A percentile compares a stretch with the other conserved stretches of the same genome.
phyloP scores from a whole-genome alignment of 2,797 vertebrate genomes.

The Poecilia picta region DNA sequence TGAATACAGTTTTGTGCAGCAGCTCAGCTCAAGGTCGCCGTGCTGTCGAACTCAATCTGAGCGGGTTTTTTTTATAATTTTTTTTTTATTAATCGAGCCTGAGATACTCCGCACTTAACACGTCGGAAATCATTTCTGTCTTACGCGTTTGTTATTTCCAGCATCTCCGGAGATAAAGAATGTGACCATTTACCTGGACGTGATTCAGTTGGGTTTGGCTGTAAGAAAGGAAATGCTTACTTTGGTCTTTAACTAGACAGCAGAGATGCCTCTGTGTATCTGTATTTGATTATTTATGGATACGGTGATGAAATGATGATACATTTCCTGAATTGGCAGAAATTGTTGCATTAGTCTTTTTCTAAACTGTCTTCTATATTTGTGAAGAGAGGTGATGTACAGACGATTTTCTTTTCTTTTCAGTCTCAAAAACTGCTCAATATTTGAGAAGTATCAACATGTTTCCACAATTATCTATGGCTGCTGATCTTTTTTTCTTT shows the following conservation, averaged over 20 bases:
- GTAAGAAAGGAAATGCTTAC: neutral
- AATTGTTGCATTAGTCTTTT: neutral
- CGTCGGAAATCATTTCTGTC: neutral
- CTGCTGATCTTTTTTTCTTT: neutral
- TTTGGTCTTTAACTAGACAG: neutral
- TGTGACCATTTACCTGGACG: neutral
- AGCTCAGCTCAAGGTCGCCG: neutral
- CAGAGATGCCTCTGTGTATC: neutral
- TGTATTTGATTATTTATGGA: neutral
- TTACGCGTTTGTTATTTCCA: neutral
- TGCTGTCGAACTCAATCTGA: conserved; percentile 4
- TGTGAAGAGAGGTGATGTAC: neutral
- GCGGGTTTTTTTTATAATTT: neutral
- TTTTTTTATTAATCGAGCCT: neutral
- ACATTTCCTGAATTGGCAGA: neutral
- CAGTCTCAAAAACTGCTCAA: neutral
- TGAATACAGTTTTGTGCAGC: neutral
- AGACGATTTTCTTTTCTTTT: neutral
- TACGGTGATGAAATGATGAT: neutral
- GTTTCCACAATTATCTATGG: neutral
- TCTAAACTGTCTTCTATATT: neutral
- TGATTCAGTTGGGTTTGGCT: neutral
- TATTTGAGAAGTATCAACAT: neutral
- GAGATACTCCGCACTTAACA: neutral
- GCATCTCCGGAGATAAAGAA: neutral